phyloP scores from a whole-genome alignment of 2,888 invertebrate species.

The Terebella lapidaria region DNA sequence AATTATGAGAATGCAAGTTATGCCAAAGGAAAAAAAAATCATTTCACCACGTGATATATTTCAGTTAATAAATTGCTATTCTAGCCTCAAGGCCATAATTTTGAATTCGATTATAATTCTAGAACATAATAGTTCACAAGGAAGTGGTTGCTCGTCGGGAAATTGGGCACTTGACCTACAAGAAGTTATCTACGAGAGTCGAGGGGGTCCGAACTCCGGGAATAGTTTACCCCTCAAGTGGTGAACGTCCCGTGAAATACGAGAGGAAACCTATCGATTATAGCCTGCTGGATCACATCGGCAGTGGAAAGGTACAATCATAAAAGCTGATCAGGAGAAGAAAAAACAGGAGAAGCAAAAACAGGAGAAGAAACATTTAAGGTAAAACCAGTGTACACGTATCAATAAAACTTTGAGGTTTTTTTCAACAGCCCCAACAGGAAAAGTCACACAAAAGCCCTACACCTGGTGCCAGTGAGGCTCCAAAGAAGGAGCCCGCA shows the following conservation, averaged over 20 bases:
- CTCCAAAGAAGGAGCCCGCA: constrained; percentile 66
- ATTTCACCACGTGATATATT: no score
- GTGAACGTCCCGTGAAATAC: constrained; percentile 95
- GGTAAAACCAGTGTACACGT: no score
- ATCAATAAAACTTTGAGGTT: no score
- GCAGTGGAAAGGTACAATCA: constrained; percentile 58
- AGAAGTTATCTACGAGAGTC: constrained; percentile 87
- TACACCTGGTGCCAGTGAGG: constrained; percentile 9
- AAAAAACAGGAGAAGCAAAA: no score
- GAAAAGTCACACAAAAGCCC: not conserved
- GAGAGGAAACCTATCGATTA: constrained; percentile 92
- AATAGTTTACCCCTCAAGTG: constrained; percentile 64
- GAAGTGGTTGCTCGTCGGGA: constrained; percentile 97
- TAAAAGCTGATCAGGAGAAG: no score
- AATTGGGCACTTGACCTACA: constrained; percentile 93
- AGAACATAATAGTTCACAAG: constrained; percentile 90
- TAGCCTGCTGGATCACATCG: constrained; percentile 81
- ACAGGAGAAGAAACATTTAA: no score
- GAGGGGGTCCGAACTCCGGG: constrained; percentile 50
- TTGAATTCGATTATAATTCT: no score
- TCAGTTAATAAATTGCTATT: no score
- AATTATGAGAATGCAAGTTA: no score
- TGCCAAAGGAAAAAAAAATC: no score
- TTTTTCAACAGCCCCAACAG: not conserved
- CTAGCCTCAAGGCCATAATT: no score